Base-by-base conservation (phyloP, 1,140 invertebrate species). In the Arion vulgaris region DNA sequence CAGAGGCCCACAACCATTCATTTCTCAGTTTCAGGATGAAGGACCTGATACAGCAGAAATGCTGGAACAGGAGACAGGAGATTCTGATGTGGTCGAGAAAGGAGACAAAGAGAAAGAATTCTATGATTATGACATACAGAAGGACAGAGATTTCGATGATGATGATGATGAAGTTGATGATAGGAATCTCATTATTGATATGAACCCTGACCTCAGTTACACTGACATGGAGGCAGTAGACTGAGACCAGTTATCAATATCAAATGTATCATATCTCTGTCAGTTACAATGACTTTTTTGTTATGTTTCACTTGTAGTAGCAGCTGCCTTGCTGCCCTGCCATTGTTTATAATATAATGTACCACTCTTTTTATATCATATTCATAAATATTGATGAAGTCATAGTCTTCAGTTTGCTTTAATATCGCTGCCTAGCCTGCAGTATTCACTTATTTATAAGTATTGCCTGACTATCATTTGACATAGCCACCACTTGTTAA, bases 171-270 rank as follows among this genome's bases (percentile, higher is more conserved):
- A 73, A 66, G 32, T 72, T n/a, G 51, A 80, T 23, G 81, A 66
- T 19, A 57, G 79, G 36, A 75, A 57, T 26, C 38, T 81, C 28
- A 69, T 83, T 23, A 83, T 85, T 11, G 82, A 82, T 66, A 69
- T 38, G 15, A 66, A 45, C 32, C 23, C 73, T 23, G 83, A 83
- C 57, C 69, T 87, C 0, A 85, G 83, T 28, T 91, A 90, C 78
- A 91, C 88, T 23, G 90, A 91, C 73, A 91, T 91, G 90, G 90
- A 91, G 76, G 86, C 89, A 57, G 90, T 91, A 19, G 90, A 91
- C 83, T 91, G 82, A 87, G 23, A 49, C 45, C 45, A 49, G 19
- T 19, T 19, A 49, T 19, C 45, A 49, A 49, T n/a, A 49, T 11
- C 38, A 13, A 7, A 11, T 39, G 11, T 73, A n/a, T 36, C n/a